These are phyloP conservation scores for Nephrotoma appendiculata DNA, from an alignment of 2,888 invertebrate species.

Conservation along the genomic window DNA sequence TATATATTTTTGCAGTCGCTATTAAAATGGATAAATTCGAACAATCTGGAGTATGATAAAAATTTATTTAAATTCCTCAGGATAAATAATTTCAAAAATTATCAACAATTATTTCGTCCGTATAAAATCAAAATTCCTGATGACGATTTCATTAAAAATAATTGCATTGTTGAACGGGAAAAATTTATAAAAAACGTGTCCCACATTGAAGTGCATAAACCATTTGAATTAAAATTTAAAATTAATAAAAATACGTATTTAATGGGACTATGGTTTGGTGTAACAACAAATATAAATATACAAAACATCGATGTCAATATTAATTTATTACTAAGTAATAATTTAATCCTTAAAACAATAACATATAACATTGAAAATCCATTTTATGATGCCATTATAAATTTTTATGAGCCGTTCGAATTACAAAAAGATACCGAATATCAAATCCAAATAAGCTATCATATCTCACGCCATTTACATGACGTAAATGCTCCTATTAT, in stretches of 20 bases:
- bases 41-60: not conserved
- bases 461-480: not conserved
- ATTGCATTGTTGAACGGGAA: not conserved
- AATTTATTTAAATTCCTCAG: not conserved
- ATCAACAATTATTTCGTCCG: not conserved
- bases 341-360: not conserved
- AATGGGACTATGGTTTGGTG: not conserved
- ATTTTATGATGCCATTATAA: not conserved
- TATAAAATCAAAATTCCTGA: not conserved
- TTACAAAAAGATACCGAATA: not conserved
- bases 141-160: not conserved
- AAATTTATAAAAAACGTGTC: not conserved
- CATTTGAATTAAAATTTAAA: not conserved
- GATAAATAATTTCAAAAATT: not conserved
- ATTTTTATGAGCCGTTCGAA: not conserved
- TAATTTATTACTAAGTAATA: not conserved
- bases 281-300: not conserved
- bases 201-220: not conserved
- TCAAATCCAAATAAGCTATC: not conserved
- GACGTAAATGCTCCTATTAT: not conserved
- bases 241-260: not conserved
- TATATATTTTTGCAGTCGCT: not conserved
- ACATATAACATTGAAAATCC: not conserved
- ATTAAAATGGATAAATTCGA: not conserved
- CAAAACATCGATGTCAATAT: not conserved